phyloP scores from a whole-genome alignment of 1,140 invertebrate species.

The Pseudobourletiella spinata region DNA sequence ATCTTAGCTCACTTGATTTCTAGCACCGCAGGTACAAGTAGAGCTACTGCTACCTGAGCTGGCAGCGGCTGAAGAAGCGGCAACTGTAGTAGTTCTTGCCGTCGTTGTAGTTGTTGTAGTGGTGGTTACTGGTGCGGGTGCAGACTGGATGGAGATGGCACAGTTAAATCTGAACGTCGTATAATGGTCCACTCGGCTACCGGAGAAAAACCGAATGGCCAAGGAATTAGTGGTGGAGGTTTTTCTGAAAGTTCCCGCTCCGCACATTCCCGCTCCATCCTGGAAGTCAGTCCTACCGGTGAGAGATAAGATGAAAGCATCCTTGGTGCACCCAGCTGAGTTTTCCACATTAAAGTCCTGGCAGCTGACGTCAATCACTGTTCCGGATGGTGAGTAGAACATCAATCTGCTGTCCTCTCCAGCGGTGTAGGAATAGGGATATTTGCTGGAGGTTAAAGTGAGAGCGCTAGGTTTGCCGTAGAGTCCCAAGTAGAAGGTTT shows the following conservation, averaged over 20 bases:
- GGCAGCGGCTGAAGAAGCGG: too few species aligned
- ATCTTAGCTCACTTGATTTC: too few species aligned
- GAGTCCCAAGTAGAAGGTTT: neutral
- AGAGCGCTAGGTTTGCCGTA: neutral
- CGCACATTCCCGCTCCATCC: conserved; percentile 10
- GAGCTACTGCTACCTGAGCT: too few species aligned
- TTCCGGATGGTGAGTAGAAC: conserved; percentile 13
- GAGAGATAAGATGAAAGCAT: conserved; percentile 1
- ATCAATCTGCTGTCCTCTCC: conserved; percentile 8
- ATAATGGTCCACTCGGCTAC: neutral
- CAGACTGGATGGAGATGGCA: neutral
- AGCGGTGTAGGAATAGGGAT: conserved; percentile 12
- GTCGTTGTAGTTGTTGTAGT: neutral
- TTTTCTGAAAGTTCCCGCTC: conserved; percentile 1
- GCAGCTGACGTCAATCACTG: conserved; percentile 12
- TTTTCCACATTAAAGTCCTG: conserved; percentile 23
- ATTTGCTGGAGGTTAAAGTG: conserved; percentile 4
- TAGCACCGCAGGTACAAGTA: too few species aligned
- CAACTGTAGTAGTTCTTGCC: neutral
- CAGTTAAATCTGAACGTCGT: conserved; percentile 16
- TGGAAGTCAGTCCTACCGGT: conserved; percentile 9
- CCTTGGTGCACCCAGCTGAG: conserved; percentile 6
- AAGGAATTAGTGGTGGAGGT: conserved; percentile 11
- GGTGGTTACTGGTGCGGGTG: too few species aligned
- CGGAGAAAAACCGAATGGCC: conserved; percentile 2